Percentiles rank a stretch among this genome's conserved stretches.
phyloP scores from a whole-genome alignment of 2,797 vertebrate species.

The Xiphorhynchus erythropygius region DNA sequence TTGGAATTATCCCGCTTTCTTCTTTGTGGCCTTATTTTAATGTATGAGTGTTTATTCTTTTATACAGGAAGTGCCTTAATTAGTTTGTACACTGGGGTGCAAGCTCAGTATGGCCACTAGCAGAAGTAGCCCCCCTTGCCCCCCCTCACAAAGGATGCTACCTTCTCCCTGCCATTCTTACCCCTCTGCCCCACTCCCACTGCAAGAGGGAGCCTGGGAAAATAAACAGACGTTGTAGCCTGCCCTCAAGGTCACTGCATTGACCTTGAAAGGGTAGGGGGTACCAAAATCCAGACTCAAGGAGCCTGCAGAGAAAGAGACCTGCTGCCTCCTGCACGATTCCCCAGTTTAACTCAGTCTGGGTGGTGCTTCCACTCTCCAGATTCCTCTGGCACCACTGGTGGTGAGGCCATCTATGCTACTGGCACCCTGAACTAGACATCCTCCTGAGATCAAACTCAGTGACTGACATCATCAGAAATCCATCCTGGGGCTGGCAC shows the following conservation, averaged over 20 bases:
- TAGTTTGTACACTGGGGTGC: neutral
- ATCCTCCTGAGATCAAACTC: neutral
- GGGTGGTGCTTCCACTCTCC: neutral
- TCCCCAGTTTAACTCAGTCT: neutral
- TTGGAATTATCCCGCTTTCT: neutral
- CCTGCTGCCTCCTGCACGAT: fast-evolving
- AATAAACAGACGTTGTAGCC: constrained; percentile 43
- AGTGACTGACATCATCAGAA: neutral
- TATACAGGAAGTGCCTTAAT: neutral
- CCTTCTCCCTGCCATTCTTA: constrained; percentile 1
- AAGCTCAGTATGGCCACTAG: neutral
- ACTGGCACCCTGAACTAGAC: fast-evolving
- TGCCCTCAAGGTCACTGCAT: constrained; percentile 37
- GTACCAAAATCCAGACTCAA: constrained; percentile 15
- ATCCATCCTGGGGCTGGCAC: neutral
- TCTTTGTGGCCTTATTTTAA: neutral
- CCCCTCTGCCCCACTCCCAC: neutral
- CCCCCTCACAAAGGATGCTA: neutral
- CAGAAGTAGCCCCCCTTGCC: neutral
- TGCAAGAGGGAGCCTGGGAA: constrained; percentile 56
- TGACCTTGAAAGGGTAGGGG: constrained; percentile 53
- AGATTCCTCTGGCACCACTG: neutral
- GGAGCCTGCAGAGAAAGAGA: neutral
- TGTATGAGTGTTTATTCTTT: neutral
- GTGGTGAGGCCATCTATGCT: neutral